Conservation (phyloP, 2,113 vertebrate species). For the Sinosuthora webbiana region DNA sequence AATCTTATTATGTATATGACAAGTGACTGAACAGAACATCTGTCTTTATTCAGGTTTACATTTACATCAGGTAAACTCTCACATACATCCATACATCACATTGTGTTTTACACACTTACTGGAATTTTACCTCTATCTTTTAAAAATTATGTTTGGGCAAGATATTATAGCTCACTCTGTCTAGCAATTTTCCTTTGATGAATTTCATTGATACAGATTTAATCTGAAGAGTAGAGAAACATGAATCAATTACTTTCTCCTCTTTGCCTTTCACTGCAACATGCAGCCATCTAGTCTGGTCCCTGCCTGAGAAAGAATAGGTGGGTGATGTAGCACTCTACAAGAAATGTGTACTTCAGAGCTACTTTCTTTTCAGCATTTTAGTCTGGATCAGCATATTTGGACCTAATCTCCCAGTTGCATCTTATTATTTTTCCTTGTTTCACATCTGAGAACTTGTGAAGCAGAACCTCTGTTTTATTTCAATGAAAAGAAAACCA, state of each 20-base stretch:
- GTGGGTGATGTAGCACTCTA: background rate
- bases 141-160: background rate
- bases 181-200: background rate
- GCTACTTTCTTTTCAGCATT: background rate
- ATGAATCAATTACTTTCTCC: accelerated
- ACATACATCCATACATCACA: accelerated
- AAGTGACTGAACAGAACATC: background rate
- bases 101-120: background rate
- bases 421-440: background rate
- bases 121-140: background rate
- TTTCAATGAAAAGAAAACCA: background rate
- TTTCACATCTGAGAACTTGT: background rate
- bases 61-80: background rate
- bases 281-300: background rate
- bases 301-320: background rate
- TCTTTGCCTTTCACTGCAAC: background rate
- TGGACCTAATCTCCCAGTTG: background rate
- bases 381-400: background rate
- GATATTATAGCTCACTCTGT: background rate
- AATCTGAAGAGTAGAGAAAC: background rate
- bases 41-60: background rate
- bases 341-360: background rate
- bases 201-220: background rate
- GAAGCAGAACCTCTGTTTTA: background rate
- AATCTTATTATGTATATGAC: background rate